These are phyloP conservation scores for Xyrichtys novacula DNA, from an alignment of 2,797 vertebrate species.

Conservation along the genomic window DNA sequence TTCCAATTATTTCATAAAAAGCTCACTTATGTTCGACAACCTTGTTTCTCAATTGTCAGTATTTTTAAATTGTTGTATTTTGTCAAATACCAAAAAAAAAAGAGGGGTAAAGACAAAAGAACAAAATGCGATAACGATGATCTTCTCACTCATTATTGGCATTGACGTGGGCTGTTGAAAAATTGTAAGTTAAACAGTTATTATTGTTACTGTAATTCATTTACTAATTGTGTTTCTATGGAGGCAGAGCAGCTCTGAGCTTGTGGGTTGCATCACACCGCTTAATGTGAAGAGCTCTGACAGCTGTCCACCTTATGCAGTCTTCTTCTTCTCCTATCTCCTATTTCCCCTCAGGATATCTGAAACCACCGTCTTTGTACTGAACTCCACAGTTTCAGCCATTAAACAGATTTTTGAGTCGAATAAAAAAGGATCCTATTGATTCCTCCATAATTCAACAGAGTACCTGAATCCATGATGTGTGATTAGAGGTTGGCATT, in stretches of 20 bases:
- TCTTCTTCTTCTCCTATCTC: neutral
- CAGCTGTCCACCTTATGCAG: neutral
- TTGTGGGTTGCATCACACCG: slow-evolving; percentile 12
- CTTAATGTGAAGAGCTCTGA: neutral
- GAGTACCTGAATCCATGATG: neutral
- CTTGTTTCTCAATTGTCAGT: too few species aligned
- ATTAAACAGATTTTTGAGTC: neutral
- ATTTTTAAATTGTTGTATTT: too few species aligned
- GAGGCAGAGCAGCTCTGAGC: neutral
- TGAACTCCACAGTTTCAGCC: neutral
- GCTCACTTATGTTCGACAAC: too few species aligned
- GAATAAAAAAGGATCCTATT: slow-evolving; percentile 12
- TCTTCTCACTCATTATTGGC: too few species aligned
- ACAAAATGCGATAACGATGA: too few species aligned
- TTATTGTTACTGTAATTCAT: neutral
- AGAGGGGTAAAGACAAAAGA: too few species aligned
- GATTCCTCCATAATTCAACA: slow-evolving; percentile 17
- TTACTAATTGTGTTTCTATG: slow-evolving; percentile 4
- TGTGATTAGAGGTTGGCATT: slow-evolving; percentile 14
- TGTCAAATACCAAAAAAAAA: too few species aligned
- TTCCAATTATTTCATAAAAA: too few species aligned
- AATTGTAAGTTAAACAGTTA: too few species aligned
- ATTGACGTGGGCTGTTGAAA: too few species aligned
- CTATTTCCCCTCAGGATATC: neutral
- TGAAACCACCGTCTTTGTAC: neutral